Evolutionary conservation across 2,888 invertebrate species (phyloP).

Genomic region (Eupithecia dodoneata): DNA sequence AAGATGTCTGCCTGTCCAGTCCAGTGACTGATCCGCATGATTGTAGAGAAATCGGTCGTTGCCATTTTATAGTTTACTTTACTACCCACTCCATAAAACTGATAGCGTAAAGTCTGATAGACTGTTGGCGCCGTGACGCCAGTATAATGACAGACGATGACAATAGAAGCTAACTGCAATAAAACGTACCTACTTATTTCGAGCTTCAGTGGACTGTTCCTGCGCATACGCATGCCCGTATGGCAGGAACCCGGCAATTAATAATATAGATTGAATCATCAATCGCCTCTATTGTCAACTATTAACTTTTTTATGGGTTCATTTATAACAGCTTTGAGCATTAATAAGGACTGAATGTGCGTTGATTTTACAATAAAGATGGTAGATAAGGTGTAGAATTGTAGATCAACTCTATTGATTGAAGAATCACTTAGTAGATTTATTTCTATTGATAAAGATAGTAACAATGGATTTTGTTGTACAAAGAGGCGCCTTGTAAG

Average conservation of each 20-base stretch:
- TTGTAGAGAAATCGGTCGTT: conserved; percentile 20
- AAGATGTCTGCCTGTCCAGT: conserved; percentile 15
- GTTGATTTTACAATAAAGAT: conserved; percentile 36
- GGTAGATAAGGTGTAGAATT: conserved; percentile 32
- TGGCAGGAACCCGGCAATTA: conserved; percentile 66
- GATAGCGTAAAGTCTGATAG: conserved; percentile 11
- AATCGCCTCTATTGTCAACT: conserved; percentile 65
- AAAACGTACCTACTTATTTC: conserved; percentile 6
- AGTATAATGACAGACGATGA: conserved; percentile 31
- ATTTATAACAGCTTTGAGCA: conserved; percentile 47
- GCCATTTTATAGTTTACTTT: conserved; percentile 14
- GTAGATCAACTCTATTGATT: conserved; percentile 16
- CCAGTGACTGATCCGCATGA: neutral
- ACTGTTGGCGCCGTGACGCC: conserved; percentile 27
- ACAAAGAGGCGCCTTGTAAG: neutral
- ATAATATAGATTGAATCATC: conserved; percentile 70
- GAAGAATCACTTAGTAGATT: conserved; percentile 6
- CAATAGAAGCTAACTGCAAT: conserved; percentile 9
- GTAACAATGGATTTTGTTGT: neutral
- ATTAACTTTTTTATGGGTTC: conserved; percentile 52
- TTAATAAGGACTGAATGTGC: conserved; percentile 37
- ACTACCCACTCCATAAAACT: conserved; percentile 10
- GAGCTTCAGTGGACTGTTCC: conserved; percentile 16
- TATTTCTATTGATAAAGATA: conserved; percentile 10
- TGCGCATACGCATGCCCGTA: conserved; percentile 62